Conservation (phyloP, 37 sponge, comb jelly and placozoan species). For the Mnemiopsis leidyi region DNA sequence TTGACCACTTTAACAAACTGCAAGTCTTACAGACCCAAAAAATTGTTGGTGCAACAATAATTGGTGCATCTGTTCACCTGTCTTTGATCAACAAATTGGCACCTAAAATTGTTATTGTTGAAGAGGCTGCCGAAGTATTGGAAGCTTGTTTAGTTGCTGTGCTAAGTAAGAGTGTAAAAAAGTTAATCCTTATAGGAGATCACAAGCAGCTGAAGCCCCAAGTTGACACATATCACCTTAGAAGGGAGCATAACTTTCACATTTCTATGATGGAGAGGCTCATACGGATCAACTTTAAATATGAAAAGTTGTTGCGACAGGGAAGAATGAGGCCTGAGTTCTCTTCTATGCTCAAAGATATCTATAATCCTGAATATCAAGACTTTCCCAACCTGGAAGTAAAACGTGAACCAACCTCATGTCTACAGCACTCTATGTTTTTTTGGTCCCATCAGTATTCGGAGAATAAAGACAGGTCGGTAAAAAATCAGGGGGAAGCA, state of each 20-base stretch:
- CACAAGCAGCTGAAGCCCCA: constrained; percentile 91
- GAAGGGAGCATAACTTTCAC: constrained; percentile 70
- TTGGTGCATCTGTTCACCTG: constrained; percentile 86
- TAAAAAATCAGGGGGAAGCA: constrained; percentile 77
- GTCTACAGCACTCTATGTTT: constrained; percentile 73
- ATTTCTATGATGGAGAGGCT: constrained; percentile 96
- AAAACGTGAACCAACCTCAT: background rate
- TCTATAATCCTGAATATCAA: constrained; percentile 71
- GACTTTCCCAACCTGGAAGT: background rate
- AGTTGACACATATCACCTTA: constrained; percentile 74
- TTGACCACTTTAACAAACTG: constrained; percentile 18
- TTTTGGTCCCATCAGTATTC: constrained; percentile 71
- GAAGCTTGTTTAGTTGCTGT: constrained; percentile 87
- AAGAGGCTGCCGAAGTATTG: constrained; percentile 96
- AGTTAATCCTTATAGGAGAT: constrained; percentile 92
- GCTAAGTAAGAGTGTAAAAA: constrained; percentile 81
- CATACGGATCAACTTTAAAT: constrained; percentile 59
- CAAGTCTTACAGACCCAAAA: constrained; percentile 68
- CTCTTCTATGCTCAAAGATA: constrained; percentile 71
- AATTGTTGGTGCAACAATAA: constrained; percentile 92
- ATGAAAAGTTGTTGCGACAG: constrained; percentile 73
- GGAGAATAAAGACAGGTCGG: constrained; percentile 65
- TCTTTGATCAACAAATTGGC: constrained; percentile 69
- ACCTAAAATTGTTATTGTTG: constrained; percentile 89
- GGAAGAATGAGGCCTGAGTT: constrained; percentile 93